Evolutionary conservation across 2,888 invertebrate species (phyloP), one percentile per base, ranked within the genome.

Genomic region (Acrobasis consociella): DNA sequence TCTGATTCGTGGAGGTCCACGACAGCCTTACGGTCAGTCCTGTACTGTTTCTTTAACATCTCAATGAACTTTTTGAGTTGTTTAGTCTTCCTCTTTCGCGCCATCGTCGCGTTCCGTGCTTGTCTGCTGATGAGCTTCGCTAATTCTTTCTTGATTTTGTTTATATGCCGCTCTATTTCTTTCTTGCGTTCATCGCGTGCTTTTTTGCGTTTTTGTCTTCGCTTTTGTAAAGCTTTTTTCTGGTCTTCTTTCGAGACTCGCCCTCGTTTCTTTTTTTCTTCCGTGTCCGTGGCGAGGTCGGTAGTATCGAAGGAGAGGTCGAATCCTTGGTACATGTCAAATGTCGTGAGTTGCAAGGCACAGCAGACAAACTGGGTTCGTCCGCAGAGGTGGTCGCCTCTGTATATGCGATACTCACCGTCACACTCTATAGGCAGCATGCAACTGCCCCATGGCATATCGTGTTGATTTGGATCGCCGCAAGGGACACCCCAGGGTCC

Each of bases 361-460:
- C 91, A 91, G 69, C 91, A 91, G 39, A 91, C 68, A 66, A 83
- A 91, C 49, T 76, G 67, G 0, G 85, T 82, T 49, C 86, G 80
- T 0, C 90, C 91, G 66, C 91, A 91, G 60, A 81, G 82, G 61
- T 76, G 79, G 62, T 91, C 91, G 0, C 92, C 91, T 9, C 90
- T 74, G 65, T 82, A 88, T 46, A 91, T 82, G 5, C 92, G 80
- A 66, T 49, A 90, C 64, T 90, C 91, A 0, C 84, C 61, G 15
- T 88, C 87, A 60, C 90, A 91, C 63, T 89, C 87, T 69, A 76
- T 72, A 0, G 85, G 66, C 9, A 88, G 67, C 83, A 85, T 84
- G 68, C 92, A 91, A 11, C 74, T 71, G 0, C 90, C 91, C 91
- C 89, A 90, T 0, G 90, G 92, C 77, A 84, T 79, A 62, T 91